Base-by-base conservation (phyloP, 2,888 invertebrate genomes). In the Balanococcus diminutus region DNA sequence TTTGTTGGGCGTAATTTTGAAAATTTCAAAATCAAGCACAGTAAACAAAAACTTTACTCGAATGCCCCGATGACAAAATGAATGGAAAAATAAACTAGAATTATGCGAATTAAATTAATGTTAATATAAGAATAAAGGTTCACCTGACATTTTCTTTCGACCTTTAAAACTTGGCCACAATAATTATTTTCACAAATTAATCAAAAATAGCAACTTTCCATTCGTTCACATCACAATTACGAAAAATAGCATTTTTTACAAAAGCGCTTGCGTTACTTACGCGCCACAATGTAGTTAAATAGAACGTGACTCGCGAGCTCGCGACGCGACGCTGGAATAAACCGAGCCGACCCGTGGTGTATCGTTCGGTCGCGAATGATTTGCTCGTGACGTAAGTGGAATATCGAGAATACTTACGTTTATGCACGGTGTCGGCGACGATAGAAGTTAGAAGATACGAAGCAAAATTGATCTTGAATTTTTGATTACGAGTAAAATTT, bases 341-440 rank as follows among this genome's bases (percentile, higher is more conserved):
- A 56, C 11, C 14, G 19, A 36, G 22, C 46, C 81, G 28, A 82
- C n/a, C n/a, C n/a, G n/a, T 82, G 32, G 31, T 32, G 72, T 79
- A 31, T 67, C 67, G 46, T 51, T 82, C 82, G 82, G 46, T 82
- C 82, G 82, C 9, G 82, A 82, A 31, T 51, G 82, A 82, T 56
- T 82, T 56, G 82, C 32, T 82, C 51, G n/a, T n/a, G n/a, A 46
- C n/a, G 46, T 46, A n/a, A 5, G 46, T 14, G 1, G 11, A 46
- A n/a, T 14, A 46, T 16, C 46, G 16, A n/a, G 46, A 46, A n/a
- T 42, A 42, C 1, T 11, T 46, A 46, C 46, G 46, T 46, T 3
- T n/a, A n/a, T 46, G n/a, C n/a, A 46, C n/a, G 6, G 3, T n/a
- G n/a, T 16, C 46, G n/a, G n/a, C n/a, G n/a, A n/a, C n/a, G n/a